phyloP scores from a whole-genome alignment of 1,140 invertebrate genomes.

The Neodiprion virginianus region DNA sequence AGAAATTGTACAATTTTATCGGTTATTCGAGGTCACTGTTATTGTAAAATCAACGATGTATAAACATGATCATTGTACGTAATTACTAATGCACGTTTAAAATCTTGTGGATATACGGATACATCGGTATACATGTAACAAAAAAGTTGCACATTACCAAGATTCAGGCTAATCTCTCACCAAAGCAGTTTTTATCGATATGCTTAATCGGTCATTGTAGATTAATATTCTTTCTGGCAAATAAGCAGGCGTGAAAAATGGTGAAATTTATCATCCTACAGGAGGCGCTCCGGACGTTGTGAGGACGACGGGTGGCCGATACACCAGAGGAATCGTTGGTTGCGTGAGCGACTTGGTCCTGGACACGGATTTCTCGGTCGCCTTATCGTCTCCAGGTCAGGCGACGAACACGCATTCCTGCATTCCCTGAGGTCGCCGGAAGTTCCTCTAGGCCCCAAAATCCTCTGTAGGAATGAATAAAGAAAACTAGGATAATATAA shows the following conservation, averaged over 20 bases:
- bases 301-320: conserved; percentile 71
- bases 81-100: too few species aligned
- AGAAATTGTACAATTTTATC: too few species aligned
- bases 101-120: too few species aligned
- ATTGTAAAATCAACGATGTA: too few species aligned
- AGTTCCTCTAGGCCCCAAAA: not conserved
- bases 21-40: too few species aligned
- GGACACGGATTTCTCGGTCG: conserved; percentile 77
- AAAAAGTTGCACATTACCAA: too few species aligned
- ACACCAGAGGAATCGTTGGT: conserved; percentile 76
- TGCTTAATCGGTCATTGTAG: not conserved
- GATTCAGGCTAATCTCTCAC: too few species aligned
- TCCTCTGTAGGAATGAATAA: too few species aligned
- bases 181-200: too few species aligned
- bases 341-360: conserved; percentile 82
- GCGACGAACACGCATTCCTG: conserved; percentile 63
- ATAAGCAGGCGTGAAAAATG: not conserved
- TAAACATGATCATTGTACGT: too few species aligned
- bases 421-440: conserved; percentile 50
- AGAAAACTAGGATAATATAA: too few species aligned
- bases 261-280: conserved; percentile 41
- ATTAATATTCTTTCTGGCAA: not conserved
- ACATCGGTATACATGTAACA: too few species aligned
- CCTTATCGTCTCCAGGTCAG: conserved; percentile 66
- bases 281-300: conserved; percentile 79